Conservation (phyloP, 2,888 invertebrate species). For the Dyspetes luteomarginatus region DNA sequence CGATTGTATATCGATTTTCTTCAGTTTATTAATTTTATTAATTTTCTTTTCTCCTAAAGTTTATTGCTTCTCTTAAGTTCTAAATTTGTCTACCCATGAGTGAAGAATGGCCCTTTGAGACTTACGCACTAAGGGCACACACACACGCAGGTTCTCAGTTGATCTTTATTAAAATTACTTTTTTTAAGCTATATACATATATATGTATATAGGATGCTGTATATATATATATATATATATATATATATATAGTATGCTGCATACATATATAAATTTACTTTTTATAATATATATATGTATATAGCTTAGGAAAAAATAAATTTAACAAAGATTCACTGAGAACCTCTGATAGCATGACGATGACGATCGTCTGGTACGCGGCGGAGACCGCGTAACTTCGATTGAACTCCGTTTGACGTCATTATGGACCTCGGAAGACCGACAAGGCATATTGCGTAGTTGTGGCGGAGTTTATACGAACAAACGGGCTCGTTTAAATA, state of each 20-base stretch:
- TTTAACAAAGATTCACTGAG: slow-evolving; percentile 52
- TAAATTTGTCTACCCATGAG: no score
- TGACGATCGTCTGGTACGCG: slow-evolving; percentile 55
- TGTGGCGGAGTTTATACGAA: slow-evolving; percentile 33
- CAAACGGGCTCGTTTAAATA: not conserved
- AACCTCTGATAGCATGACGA: slow-evolving; percentile 55
- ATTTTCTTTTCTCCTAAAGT: not conserved
- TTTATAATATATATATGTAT: not conserved
- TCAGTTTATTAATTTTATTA: not conserved
- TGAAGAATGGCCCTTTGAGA: no score
- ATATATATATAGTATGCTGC: no score
- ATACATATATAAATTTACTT: no score
- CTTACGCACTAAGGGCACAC: no score
- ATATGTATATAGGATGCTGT: no score
- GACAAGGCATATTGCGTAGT: slow-evolving; percentile 61
- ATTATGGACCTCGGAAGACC: slow-evolving; percentile 60
- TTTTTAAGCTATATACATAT: no score
- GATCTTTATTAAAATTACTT: no score
- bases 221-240: no score
- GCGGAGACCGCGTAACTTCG: slow-evolving; percentile 58
- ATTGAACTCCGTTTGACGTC: slow-evolving; percentile 69
- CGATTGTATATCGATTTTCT: not conserved
- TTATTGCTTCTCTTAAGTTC: not conserved
- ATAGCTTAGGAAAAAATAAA: slow-evolving; percentile 26
- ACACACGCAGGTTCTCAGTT: no score